Percentiles rank a stretch among this genome's conserved stretches.
Conservation (phyloP, 2,113 vertebrate species). For the Mus pahari region DNA sequence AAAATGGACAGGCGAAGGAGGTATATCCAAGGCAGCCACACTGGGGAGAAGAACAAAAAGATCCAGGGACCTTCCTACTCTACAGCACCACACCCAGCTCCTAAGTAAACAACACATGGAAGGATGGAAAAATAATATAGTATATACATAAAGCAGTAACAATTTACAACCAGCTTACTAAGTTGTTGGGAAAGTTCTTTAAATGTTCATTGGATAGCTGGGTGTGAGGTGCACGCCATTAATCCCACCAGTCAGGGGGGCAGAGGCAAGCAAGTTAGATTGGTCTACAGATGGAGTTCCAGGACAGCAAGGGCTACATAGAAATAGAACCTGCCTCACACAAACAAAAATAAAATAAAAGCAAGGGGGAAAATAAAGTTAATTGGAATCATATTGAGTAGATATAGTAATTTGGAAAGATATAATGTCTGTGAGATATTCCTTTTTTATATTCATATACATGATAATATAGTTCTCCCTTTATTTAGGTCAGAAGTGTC, state of each 20-base stretch:
- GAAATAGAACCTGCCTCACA: neutral
- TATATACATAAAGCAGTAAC: neutral
- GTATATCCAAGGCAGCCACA: neutral
- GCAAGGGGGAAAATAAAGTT: neutral
- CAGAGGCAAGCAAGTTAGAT: neutral
- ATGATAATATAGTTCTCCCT: no score
- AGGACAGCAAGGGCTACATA: neutral
- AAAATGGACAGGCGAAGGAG: neutral
- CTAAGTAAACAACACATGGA: neutral
- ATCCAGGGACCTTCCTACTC: no score
- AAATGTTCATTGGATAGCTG: neutral
- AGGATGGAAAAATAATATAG: neutral
- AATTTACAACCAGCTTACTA: neutral
- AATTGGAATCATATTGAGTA: neutral
- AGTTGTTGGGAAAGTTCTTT: neutral
- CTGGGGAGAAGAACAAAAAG: neutral
- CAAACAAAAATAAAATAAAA: neutral
- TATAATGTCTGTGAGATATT: no score
- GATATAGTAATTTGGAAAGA: neutral
- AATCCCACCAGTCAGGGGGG: neutral
- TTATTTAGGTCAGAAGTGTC: neutral
- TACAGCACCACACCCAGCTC: neutral
- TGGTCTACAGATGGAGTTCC: neutral
- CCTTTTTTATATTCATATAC: neutral
- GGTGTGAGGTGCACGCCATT: neutral